phyloP scores from a whole-genome alignment of 2,888 invertebrate species.

The Nemotelus pantherinus region DNA sequence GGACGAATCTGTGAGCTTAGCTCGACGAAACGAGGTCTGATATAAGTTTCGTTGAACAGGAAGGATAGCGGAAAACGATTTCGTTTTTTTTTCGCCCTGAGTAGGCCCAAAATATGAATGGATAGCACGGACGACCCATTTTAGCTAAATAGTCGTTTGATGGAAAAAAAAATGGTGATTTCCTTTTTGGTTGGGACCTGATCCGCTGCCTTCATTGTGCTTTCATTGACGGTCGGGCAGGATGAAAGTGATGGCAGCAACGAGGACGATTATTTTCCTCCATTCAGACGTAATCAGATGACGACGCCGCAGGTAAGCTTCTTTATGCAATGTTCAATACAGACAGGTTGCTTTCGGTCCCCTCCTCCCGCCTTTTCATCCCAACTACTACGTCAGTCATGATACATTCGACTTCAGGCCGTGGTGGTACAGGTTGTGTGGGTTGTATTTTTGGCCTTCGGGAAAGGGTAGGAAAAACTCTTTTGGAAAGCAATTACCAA shows the following conservation, averaged over 20 bases:
- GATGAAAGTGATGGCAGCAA: constrained; percentile 14
- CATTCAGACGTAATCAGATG: constrained; percentile 38
- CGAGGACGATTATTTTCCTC: background rate
- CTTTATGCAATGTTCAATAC: constrained; percentile 10
- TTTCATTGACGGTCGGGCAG: constrained; percentile 2
- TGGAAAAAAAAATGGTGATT: constrained; percentile 46
- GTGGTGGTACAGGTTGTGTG: background rate
- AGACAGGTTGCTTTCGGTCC: constrained; percentile 24
- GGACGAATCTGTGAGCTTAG: constrained; percentile 17
- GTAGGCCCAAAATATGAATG: constrained; percentile 23
- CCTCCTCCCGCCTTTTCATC: constrained; percentile 5
- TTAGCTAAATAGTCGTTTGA: constrained; percentile 48
- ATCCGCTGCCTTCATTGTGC: constrained; percentile 11
- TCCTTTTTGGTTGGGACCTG: constrained; percentile 20
- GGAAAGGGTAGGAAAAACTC: constrained; percentile 40
- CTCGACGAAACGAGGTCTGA: background rate
- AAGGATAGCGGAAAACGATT: constrained; percentile 30
- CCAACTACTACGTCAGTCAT: constrained; percentile 12
- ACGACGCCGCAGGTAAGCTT: constrained; percentile 37
- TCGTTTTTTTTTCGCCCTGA: background rate
- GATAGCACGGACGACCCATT: constrained; percentile 29
- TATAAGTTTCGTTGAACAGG: background rate
- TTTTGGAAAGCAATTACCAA: constrained; percentile 50
- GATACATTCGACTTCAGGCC: background rate
- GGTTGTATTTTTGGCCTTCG: background rate